Base-by-base conservation (phyloP, 2,888 invertebrate genomes). In the Tholera decimalis region DNA sequence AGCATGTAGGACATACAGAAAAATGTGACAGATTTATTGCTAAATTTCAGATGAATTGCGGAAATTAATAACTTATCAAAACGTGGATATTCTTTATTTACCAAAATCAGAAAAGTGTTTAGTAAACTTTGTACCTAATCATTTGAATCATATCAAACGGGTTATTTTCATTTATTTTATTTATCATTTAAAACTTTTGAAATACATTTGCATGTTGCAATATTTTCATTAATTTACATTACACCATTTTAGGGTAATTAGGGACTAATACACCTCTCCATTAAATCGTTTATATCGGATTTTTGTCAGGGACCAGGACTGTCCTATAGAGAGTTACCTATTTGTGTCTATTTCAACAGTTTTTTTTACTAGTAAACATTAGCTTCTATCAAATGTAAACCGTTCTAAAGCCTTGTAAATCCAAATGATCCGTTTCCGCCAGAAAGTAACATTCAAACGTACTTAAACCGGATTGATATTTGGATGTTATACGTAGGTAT, bases 391-490 rank as follows among this genome's bases (percentile, higher is more conserved):
- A 26, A 55, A 26, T 22, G 8, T 28, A 50, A 49, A 46, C 22
- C 3, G 33, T 20, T 49, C 26, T 2, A 41, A 33, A 30, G 47
- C 26, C 43, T 51, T 26, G 44, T 15, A 35, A 4, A 53, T 3
- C 2, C 2, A 11, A 54, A 37, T 41, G 2, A 33, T 47, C 1
- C 1, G 15, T 54, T 66, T 59, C 59, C 47, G 54, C 46, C 35
- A 20, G 24, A 46, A 50, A 41, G 24, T 46, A 39, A 66, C n/a
- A 46, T 46, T 13, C 13, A 56, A 33, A 50, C 7, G 39, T 13
- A 51, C 24, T 20, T 44, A 26, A 54, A 60, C 39, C 15, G 43
- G 37, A 44, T 47, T 53, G 24, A 59, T 24, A 53, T 59, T 74
- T 59, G 22, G 56, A 57, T 54, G 26, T 20, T 43, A 57, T 30